These are phyloP conservation scores for Siphlonurus alternatus DNA, from an alignment of 2,888 invertebrate species.

Conservation along the genomic window DNA sequence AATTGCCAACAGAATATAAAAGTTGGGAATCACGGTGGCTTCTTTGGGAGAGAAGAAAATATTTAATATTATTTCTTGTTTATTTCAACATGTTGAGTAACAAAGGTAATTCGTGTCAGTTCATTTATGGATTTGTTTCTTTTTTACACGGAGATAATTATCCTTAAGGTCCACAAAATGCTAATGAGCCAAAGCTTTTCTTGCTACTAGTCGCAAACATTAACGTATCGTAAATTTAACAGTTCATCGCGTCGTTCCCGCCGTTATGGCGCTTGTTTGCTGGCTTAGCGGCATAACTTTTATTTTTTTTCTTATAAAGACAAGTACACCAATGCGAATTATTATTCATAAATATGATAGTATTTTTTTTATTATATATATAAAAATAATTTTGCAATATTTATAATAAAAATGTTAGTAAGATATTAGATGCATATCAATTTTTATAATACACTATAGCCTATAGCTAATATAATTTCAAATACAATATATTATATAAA, in stretches of 20 bases:
- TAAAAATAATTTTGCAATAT: not conserved
- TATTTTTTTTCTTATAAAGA: not conserved
- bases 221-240: not conserved
- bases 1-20: too few relatives aligned
- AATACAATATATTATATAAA: too few relatives aligned
- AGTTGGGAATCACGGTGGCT: not conserved
- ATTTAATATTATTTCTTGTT: not conserved
- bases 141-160: not conserved
- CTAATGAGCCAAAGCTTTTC: not conserved
- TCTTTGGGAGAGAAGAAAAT: not conserved
- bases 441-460: too few relatives aligned
- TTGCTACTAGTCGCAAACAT: not conserved
- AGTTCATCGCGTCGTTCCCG: too few relatives aligned
- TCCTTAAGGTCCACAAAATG: not conserved
- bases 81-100: not conserved
- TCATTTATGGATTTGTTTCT: not conserved
- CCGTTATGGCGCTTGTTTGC: not conserved
- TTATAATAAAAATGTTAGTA: not conserved
- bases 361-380: not conserved
- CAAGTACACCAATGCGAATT: too few relatives aligned
- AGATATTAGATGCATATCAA: not conserved
- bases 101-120: not conserved
- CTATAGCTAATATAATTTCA: too few relatives aligned
- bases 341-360: too few relatives aligned
- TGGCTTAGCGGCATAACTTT: not conserved